Percentiles rank a stretch among this genome's conserved stretches.
Conservation (phyloP, 1,140 invertebrate species). For the Zaprionus gabonicus region DNA sequence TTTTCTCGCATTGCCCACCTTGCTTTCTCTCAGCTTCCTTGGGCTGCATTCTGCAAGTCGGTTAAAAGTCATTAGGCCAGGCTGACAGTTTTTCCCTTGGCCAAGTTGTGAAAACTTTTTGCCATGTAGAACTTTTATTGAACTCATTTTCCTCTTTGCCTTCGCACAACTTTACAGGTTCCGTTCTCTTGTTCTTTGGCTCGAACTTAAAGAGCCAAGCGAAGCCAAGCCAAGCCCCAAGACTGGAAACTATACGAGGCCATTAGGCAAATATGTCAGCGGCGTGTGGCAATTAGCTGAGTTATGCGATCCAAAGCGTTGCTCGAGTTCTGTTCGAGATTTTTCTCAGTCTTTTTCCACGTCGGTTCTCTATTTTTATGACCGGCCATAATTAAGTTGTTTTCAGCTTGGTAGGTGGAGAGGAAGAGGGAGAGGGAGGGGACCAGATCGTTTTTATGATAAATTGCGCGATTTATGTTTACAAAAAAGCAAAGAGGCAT, state of each 20-base stretch:
- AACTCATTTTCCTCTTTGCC: constrained; percentile 54
- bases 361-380: constrained; percentile 41
- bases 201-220: constrained; percentile 58
- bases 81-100: constrained; percentile 26
- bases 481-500: constrained; percentile 27
- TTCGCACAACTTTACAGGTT: constrained; percentile 19
- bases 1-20: not conserved
- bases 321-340: constrained; percentile 27
- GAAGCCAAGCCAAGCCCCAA: constrained; percentile 26
- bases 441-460: constrained; percentile 38
- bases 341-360: constrained; percentile 30
- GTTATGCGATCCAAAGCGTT: constrained; percentile 66
- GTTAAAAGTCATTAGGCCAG: constrained; percentile 79
- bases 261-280: constrained; percentile 81
- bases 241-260: constrained; percentile 69
- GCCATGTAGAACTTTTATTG: constrained; percentile 69
- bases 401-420: not conserved
- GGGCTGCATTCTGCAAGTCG: constrained; percentile 66
- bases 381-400: constrained; percentile 49
- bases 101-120: constrained; percentile 65
- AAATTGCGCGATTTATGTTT: constrained; percentile 49
- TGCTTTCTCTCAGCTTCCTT: constrained; percentile 24
- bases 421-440: not conserved
- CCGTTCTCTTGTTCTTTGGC: constrained; percentile 35
- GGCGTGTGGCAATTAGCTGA: constrained; percentile 79